Base-by-base conservation (phyloP, 2,888 invertebrate species). In the Xestia rhomboidea region DNA sequence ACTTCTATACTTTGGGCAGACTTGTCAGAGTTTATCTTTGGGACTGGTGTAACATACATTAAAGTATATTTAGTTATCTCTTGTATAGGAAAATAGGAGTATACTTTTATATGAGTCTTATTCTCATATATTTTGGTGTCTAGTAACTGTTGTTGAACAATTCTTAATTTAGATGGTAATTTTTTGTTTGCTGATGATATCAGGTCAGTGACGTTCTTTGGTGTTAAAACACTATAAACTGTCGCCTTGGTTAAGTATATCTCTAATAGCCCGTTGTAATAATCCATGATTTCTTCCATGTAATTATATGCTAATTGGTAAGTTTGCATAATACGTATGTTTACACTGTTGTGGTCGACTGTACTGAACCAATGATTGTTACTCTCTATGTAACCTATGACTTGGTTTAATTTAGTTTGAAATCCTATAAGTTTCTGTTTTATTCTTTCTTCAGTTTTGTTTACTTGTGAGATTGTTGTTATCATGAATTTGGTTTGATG, bases 391-490 rank as follows among this genome's bases (percentile, higher is more conserved):
- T 70, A 70, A 24, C 11, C 49, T 49, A 49, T 49, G 49, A 49
- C 21, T 49, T 49, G 49, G 49, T 49, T 49, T 49, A 70, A 4
- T 46, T 70, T 73, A 57, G 63, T 57, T 73, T 67, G 66, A 44
- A n/a, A 70, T 27, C 62, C 44, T 62, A 34, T 46, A 30, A 70
- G 62, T 46, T 62, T 71, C 34, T 49, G 46, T 38, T 46, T 10
- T 49, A 63, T 71, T 63, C 44, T 34, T 60, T 57, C 60, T 74
- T 68, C 60, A 62, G 71, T 71, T 71, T 70, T 30, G 46, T 60
- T 60, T 13, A 60, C 60, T 60, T 60, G 60, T 60, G 60, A 60
- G 60, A 60, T 60, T 60, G 60, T 60, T 60, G 60, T 30, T 60
- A 30, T 60, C 60, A 60, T 60, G 8, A 60, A 60, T 60, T 60